phyloP scores from a whole-genome alignment of 2,797 vertebrate genomes.

The Lepus oiostolus region DNA sequence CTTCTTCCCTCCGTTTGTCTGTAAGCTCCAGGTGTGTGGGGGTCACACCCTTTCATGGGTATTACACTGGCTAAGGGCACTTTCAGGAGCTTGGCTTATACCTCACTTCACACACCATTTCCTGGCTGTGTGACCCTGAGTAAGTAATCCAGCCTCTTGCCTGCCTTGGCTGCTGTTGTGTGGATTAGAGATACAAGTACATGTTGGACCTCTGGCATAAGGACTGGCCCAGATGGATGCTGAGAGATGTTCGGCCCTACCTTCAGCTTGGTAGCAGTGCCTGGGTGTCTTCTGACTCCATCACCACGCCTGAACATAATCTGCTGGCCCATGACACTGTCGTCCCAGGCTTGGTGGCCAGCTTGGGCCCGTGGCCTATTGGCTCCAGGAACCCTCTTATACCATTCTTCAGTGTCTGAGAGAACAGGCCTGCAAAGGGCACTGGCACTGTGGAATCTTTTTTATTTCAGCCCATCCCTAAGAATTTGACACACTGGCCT shows the following conservation, averaged over 20 bases:
- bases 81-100: constrained; percentile 9
- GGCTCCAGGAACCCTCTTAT: not conserved
- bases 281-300: constrained; percentile 38
- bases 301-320: not conserved
- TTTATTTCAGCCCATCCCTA: not conserved
- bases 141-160: not conserved
- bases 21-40: not conserved
- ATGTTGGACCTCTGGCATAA: not conserved
- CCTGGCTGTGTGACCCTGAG: not conserved
- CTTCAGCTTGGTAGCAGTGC: not conserved
- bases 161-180: not conserved
- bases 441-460: constrained; percentile 40
- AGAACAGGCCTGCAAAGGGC: not conserved
- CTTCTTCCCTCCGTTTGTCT: not conserved
- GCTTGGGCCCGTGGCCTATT: constrained; percentile 36
- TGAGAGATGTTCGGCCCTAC: not conserved
- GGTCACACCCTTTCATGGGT: not conserved
- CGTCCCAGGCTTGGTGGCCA: constrained; percentile 55
- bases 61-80: not conserved
- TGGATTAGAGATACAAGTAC: not conserved
- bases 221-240: not conserved
- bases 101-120: not conserved
- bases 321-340: not conserved
- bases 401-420: not conserved
- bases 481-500: not conserved